Evolutionary conservation across 2,888 invertebrate genomes (phyloP), one percentile per base, ranked within the genome.

Genomic region (Boloria euphrosyne): DNA sequence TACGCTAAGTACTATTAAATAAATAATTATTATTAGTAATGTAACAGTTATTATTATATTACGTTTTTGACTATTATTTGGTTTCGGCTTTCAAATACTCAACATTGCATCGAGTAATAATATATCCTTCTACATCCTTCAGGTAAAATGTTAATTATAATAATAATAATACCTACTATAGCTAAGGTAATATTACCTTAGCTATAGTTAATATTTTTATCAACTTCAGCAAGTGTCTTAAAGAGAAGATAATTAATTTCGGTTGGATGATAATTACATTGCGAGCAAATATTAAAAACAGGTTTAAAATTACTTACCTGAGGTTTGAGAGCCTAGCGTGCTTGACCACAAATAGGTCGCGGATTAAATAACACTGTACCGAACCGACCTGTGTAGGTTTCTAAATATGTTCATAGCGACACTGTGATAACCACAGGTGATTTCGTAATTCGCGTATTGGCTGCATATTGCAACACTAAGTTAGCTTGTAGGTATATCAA

Each of bases 281-380:
- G 60, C 60, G 52, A 72, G 63, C 54, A 70, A 73, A 70, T 73
- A 73, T 71, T 7, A 49, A 68, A 75, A 74, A 77, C 80, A 77
- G 75, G 80, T 81, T 79, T 76, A 74, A 68, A 66, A 75, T 73
- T 71, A 75, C 73, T 64, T 66, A 74, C 74, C 71, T 69, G 72
- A 73, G 75, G 77, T 77, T 77, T 78, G 76, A 76, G 74, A 73
- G 78, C 77, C 77, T 81, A 80, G 76, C 74, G 62, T 75, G 80
- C 80, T 80, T 83, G 81, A 90, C 91, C 92, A 80, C 91, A 92
- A 91, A 88, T 89, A 84, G 92, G 91, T 86, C 90, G 86, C 79
- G 84, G 80, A 90, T 92, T 89, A 80, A 87, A 91, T 91, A 89
- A 86, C 90, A 83, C 78, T 77, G 74, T 70, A 70, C 80, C 80